Evolutionary conservation across 2,797 vertebrate species (phyloP).

Genomic region (Acanthiza pusilla): DNA sequence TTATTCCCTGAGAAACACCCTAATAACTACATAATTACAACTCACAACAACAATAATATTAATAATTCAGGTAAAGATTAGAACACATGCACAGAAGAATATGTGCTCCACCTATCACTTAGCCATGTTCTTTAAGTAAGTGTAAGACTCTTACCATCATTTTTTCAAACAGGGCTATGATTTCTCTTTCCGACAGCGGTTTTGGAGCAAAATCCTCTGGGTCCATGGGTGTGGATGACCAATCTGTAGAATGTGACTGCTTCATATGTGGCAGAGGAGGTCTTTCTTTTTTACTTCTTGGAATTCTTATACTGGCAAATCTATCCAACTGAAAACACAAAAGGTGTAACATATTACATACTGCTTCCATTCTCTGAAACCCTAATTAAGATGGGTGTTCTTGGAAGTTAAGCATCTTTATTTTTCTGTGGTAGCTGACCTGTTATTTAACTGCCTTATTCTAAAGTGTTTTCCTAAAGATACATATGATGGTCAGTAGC

Average conservation of each 20-base stretch:
- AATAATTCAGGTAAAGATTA: neutral
- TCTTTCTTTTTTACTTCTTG: conserved; percentile 90
- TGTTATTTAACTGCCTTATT: neutral
- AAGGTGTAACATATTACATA: neutral
- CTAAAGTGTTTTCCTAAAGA: neutral
- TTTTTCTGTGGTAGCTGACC: neutral
- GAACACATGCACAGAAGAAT: neutral
- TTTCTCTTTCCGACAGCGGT: conserved; percentile 86
- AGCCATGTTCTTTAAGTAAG: neutral
- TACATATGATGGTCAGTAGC: neutral
- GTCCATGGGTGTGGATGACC: conserved; percentile 72
- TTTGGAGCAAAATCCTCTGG: conserved; percentile 80
- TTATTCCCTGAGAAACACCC: neutral
- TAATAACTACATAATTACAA: neutral
- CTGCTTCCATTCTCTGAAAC: neutral
- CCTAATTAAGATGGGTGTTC: neutral
- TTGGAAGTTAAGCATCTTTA: neutral
- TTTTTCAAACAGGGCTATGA: conserved; percentile 93
- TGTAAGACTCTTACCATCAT: conserved; percentile 88
- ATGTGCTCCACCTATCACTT: neutral
- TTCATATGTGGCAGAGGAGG: conserved; percentile 79
- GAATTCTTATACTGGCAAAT: conserved; percentile 94
- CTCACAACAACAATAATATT: neutral
- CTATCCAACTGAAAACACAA: conserved; percentile 84
- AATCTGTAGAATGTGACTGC: conserved; percentile 73